Base-by-base conservation (phyloP, 2,888 invertebrate species). In the Pyrochroa serraticornis region DNA sequence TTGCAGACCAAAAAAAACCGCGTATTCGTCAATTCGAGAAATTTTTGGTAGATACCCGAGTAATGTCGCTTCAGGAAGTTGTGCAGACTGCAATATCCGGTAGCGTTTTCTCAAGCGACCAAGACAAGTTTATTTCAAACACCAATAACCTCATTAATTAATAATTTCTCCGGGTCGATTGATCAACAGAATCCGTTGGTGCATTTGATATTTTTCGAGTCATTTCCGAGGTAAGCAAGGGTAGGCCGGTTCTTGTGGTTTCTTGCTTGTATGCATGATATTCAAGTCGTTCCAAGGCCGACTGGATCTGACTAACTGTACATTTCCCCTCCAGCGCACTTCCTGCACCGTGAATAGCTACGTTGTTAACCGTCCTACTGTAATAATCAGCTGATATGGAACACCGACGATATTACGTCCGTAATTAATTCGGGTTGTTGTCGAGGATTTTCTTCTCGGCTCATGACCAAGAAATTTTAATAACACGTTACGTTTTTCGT, bases 231-330 rank as follows among this genome's bases (percentile, higher is more conserved):
- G 22, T 22, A 22, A 22, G 22, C 22, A 22, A 22, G 48, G 48
- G 31, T 48, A 36, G 48, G 30, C 12, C 10, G 7, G 48, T 38
- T 9, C 22, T 22, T 22, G 22, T 22, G 22, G 22, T 22, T 22
- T 36, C 37, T 38, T 32, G 38, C 37, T 38, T 32, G 38, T 38
- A 48, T 46, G 53, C 53, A 53, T 53, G 53, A 53, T n/a, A 46
- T 57, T 41, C 47, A 38, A 58, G 53, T 30, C 44, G 50, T 46
- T 65, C 53, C 70, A 70, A 70, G 70, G 70, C 63, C 70, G 68
- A 67, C 70, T 65, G 61, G 67, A 60, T 66, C 58, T 63, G 64
- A 60, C 64, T 70, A 70, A 70, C 70, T 65, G 69, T 69, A 66
- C 57, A 63, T 60, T 58, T 62, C 62, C 67, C 66, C 66, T 58